Evolutionary conservation across 2,113 vertebrate species (phyloP).

Genomic region (Verasper variegatus): DNA sequence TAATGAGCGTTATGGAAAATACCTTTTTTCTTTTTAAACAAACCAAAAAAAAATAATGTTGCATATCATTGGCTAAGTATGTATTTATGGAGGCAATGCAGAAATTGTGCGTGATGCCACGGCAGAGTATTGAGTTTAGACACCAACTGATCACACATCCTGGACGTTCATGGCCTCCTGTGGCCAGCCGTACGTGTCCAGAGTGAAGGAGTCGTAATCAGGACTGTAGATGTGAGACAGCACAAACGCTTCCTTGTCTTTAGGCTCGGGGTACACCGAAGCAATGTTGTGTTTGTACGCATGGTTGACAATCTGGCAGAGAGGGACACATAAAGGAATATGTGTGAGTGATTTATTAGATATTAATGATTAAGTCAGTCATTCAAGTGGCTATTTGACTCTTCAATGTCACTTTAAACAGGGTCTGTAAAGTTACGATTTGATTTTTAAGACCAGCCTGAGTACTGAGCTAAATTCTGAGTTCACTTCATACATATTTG

Average conservation of each 20-base stretch:
- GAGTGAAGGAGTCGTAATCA: constrained; percentile 92
- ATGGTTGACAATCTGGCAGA: constrained; percentile 88
- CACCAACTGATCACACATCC: constrained; percentile 81
- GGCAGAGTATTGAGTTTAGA: not conserved
- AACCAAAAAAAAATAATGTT: constrained; percentile 9
- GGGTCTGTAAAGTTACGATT: no score
- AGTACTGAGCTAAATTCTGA: no score
- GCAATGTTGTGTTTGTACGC: constrained; percentile 92
- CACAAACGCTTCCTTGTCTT: constrained; percentile 95
- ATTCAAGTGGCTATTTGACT: no score
- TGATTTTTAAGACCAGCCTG: no score
- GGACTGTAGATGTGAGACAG: constrained; percentile 90
- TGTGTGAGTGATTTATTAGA: not conserved
- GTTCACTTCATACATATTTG: no score
- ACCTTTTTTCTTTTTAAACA: not conserved
- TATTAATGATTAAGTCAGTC: no score
- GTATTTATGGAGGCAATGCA: constrained; percentile 15
- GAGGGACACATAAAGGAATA: not conserved
- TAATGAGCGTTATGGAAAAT: not conserved
- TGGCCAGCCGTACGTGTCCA: constrained; percentile 92
- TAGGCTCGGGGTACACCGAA: constrained; percentile 92
- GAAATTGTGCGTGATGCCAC: not conserved
- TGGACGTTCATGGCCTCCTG: constrained; percentile 89
- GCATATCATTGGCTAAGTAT: constrained; percentile 17
- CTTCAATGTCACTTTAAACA: no score